Base-by-base conservation (phyloP, 2,113 vertebrate species). In the Corythornis cristatus region DNA sequence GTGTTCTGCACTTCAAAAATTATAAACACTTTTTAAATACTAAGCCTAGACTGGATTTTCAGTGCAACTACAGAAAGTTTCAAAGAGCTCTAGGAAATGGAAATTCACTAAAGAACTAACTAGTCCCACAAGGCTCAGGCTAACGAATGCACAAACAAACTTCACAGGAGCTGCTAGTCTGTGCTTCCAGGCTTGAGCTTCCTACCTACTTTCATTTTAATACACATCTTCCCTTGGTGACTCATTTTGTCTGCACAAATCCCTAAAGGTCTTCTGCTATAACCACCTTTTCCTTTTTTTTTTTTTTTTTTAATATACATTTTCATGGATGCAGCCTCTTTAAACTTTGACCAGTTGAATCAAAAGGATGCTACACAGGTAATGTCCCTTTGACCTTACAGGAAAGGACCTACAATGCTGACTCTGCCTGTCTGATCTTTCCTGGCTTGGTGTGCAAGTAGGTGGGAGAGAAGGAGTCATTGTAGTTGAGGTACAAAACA, bases 171-270 rank as follows among this genome's bases (percentile, higher is more conserved):
- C 76, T 66, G 72, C 40, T 79, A 8, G 58, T 54, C 61, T 76
- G 19, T 73, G 19, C 85, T 95, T 86, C 73, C 74, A 95, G 92
- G 67, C 72, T 83, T 80, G 37, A 85, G 33, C 37, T 91, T 88
- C 64, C 72, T 42, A 80, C 67, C 43, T 74, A 9, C 56, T 66
- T 85, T 46, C 37, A 71, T 51, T 80, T 80, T 66, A 92, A 83
- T 40, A 54, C 15, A 25, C 29, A 17, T 8, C 60, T 81, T 83
- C 61, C 61, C 65, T 56, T 65, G 18, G 22, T 64, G 43, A 37
- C 50, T 81, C 43, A 33, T 74, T 89, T 85, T 78, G 51, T 62
- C 68, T 67, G 40, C 48, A 21, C 31, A 77, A 54, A 11, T 5
- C 19, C n/a, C 65, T 37, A 33, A 84, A 73, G 43, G n/a, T 33